phyloP scores from a whole-genome alignment of 2,113 vertebrate genomes.

The Picathartes gymnocephalus region DNA sequence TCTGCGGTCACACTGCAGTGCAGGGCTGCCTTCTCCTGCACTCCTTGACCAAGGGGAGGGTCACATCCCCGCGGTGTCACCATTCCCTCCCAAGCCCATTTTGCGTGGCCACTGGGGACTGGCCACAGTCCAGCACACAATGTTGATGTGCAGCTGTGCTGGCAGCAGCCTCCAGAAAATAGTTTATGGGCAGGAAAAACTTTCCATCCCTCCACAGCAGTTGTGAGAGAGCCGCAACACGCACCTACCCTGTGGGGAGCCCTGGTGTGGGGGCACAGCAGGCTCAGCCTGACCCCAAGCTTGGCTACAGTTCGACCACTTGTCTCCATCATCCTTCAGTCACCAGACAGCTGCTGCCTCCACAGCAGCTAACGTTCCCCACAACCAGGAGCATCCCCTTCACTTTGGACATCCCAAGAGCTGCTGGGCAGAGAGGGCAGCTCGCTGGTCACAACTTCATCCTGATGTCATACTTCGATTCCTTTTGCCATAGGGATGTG shows the following conservation, averaged over 20 bases:
- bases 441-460: accelerated
- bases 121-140: neutral
- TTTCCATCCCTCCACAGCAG: neutral
- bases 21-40: neutral
- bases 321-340: neutral
- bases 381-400: accelerated
- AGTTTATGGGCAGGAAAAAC: neutral
- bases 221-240: accelerated
- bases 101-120: neutral
- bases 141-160: neutral
- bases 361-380: accelerated
- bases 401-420: neutral
- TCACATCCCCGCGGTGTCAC: neutral
- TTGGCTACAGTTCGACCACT: neutral
- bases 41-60: neutral
- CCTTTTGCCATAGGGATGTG: neutral
- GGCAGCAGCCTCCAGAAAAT: neutral
- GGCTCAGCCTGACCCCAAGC: neutral
- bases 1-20: accelerated
- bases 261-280: accelerated
- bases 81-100: neutral
- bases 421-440: neutral
- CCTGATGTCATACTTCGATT: neutral
- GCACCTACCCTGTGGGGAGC: neutral
- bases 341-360: neutral